phyloP scores from a whole-genome alignment of 2,113 vertebrate species.

The Syngnathoides biaculeatus region DNA sequence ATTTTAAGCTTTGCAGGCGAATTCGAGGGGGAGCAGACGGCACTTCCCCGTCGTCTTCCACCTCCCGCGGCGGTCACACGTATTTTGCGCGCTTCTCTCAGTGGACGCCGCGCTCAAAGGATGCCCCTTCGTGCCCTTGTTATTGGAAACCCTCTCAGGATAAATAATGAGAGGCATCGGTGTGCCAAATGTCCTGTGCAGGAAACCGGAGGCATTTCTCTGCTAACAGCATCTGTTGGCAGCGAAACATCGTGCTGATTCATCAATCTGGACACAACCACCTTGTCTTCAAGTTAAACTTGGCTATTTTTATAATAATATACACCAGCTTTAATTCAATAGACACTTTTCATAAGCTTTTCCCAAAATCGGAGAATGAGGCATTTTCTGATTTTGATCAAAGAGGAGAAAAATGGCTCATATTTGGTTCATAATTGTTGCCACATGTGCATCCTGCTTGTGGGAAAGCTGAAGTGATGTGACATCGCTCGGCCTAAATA shows the following conservation, averaged over 20 bases:
- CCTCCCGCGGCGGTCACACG: constrained; percentile 45
- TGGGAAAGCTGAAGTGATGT: too few relatives aligned
- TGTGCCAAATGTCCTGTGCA: constrained; percentile 78
- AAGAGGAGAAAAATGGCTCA: too few relatives aligned
- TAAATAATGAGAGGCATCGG: constrained; percentile 77
- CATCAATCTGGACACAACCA: constrained; percentile 58
- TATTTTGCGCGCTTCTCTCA: constrained; percentile 58
- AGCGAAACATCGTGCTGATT: constrained; percentile 65
- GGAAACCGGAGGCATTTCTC: constrained; percentile 65
- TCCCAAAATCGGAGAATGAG: too few relatives aligned
- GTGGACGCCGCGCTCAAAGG: constrained; percentile 61
- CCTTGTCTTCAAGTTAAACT: constrained; percentile 61
- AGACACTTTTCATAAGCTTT: not conserved
- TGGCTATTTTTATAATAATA: constrained; percentile 46
- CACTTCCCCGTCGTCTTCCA: constrained; percentile 37
- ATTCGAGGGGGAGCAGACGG: constrained; percentile 35
- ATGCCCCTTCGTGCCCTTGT: constrained; percentile 74
- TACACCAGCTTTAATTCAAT: not conserved
- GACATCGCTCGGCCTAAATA: too few relatives aligned
- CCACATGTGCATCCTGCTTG: too few relatives aligned
- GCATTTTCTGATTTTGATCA: too few relatives aligned
- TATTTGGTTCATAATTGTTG: too few relatives aligned
- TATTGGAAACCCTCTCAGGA: constrained; percentile 67
- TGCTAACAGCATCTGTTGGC: constrained; percentile 74
- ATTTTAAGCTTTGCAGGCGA: constrained; percentile 33